phyloP scores from a whole-genome alignment of 2,797 vertebrate species.

The Rhadinocentrus ornatus region DNA sequence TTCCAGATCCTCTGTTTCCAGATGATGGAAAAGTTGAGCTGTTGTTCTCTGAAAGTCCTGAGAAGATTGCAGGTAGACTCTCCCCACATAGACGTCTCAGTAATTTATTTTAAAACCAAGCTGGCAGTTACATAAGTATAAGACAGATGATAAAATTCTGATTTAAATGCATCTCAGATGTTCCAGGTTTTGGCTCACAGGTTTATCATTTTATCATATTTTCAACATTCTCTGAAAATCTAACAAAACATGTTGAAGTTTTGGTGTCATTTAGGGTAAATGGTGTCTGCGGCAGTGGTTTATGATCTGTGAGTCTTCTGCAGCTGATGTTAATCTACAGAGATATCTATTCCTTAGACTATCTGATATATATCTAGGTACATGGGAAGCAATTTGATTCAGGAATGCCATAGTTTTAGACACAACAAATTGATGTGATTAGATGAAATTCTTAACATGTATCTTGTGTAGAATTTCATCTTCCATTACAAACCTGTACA shows the following conservation, averaged over 20 bases:
- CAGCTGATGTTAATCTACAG: no score
- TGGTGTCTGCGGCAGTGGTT: no score
- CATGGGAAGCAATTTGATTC: no score
- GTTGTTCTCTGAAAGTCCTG: conserved; percentile 87
- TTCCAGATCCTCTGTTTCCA: conserved; percentile 89
- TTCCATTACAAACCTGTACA: no score
- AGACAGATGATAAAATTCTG: background rate
- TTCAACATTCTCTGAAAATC: background rate
- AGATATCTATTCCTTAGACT: no score
- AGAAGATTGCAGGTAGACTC: conserved; percentile 83
- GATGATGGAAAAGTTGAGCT: conserved; percentile 88
- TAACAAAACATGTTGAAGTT: background rate
- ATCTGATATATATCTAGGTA: no score
- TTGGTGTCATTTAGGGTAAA: background rate
- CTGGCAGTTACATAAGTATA: background rate
- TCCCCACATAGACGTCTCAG: background rate
- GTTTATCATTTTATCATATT: no score
- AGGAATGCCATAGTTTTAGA: no score
- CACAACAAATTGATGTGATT: no score
- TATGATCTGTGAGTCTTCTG: no score
- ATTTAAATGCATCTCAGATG: conserved; percentile 1
- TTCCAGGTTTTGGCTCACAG: background rate
- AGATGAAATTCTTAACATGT: no score
- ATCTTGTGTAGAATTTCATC: no score
- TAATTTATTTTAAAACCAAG: background rate